phyloP scores from a whole-genome alignment of 2,888 invertebrate species.

The Pyrrhopygopsis socrates region DNA sequence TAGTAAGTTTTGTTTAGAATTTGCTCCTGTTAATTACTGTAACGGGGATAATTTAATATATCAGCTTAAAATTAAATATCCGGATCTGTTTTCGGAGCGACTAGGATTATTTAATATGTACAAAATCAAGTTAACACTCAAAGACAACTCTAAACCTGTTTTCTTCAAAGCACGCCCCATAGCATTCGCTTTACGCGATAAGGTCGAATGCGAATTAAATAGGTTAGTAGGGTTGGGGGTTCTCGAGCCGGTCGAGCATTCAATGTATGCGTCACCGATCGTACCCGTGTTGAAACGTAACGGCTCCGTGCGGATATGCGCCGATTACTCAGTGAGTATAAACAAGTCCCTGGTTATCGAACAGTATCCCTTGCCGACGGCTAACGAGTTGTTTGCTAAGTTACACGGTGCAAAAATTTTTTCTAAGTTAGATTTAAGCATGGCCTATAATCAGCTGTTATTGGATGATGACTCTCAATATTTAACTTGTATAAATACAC shows the following conservation, averaged over 20 bases:
- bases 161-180: constrained; percentile 41
- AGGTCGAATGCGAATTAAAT: constrained; percentile 24
- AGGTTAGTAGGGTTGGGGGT: constrained; percentile 61
- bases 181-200: not conserved
- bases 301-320: constrained; percentile 70
- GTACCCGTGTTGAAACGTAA: constrained; percentile 74
- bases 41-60: too few relatives aligned
- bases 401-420: constrained; percentile 70
- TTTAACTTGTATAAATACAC: constrained; percentile 64
- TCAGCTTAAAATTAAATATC: too few relatives aligned
- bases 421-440: constrained; percentile 66
- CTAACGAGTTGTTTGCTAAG: constrained; percentile 74
- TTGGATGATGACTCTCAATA: constrained; percentile 62
- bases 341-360: constrained; percentile 79
- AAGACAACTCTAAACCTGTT: constrained; percentile 23
- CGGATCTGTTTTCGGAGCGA: constrained; percentile 18
- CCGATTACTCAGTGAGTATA: constrained; percentile 71
- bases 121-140: constrained; percentile 22
- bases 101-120: constrained; percentile 33
- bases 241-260: constrained; percentile 60
- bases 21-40: too few relatives aligned
- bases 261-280: constrained; percentile 69
- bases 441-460: constrained; percentile 66
- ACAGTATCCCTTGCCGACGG: constrained; percentile 78
- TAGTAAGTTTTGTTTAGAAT: constrained; percentile 49